Conservation (phyloP, 2,888 invertebrate genomes). For the Cistogaster globosa region DNA sequence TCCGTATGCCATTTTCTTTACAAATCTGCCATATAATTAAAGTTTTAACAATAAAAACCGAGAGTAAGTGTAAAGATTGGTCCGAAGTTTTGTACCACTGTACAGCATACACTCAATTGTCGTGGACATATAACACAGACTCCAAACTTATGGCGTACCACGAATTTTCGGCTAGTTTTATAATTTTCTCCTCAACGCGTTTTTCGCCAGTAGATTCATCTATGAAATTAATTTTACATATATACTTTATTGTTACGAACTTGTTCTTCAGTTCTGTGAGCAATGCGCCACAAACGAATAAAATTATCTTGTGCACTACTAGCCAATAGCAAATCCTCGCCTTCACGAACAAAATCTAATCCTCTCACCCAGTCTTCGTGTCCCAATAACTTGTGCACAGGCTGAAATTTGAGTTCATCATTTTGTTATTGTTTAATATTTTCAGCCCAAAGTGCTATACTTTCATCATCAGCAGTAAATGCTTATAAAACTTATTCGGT, state of each 20-base stretch:
- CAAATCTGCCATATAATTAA: conserved; percentile 93
- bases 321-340: conserved; percentile 87
- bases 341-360: conserved; percentile 88
- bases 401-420: conserved; percentile 69
- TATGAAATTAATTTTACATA: conserved; percentile 73
- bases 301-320: conserved; percentile 94
- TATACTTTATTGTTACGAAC: conserved; percentile 76
- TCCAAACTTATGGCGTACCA: conserved; percentile 89
- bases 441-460: conserved; percentile 87
- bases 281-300: conserved; percentile 92
- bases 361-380: conserved; percentile 97
- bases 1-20: conserved; percentile 87
- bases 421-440: conserved; percentile 67
- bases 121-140: conserved; percentile 94
- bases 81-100: conserved; percentile 86
- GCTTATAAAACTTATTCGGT: conserved; percentile 86
- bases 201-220: conserved; percentile 77
- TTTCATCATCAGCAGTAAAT: conserved; percentile 90
- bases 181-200: conserved; percentile 82
- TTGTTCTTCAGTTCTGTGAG: conserved; percentile 78
- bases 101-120: conserved; percentile 97
- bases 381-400: conserved; percentile 85
- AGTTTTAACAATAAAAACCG: conserved; percentile 96
- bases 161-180: conserved; percentile 76
- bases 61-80: conserved; percentile 86